These are phyloP conservation scores for Chaetura pelagica DNA, from an alignment of 2,113 vertebrate species.

Conservation along the genomic window DNA sequence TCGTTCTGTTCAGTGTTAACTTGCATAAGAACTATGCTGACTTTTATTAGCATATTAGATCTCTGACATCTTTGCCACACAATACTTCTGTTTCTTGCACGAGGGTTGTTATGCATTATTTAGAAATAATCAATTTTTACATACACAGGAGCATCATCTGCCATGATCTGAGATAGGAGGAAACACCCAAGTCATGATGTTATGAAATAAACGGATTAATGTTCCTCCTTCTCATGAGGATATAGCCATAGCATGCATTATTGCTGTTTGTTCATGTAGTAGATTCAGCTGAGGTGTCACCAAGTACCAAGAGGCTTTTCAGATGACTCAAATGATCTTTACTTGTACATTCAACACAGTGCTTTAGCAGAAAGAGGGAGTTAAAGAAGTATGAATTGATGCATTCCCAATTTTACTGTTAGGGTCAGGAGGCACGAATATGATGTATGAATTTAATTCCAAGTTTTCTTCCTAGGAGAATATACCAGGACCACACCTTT, in stretches of 20 bases:
- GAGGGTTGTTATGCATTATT: background rate
- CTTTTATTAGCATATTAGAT: background rate
- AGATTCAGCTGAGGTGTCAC: background rate
- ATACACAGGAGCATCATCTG: background rate
- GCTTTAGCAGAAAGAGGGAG: background rate
- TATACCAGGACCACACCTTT: background rate
- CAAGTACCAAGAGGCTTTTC: background rate
- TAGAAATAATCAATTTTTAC: background rate
- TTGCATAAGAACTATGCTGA: background rate
- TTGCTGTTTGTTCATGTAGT: background rate
- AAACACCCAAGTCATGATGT: background rate
- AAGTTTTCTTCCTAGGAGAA: background rate
- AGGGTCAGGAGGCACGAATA: background rate
- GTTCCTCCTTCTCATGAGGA: background rate
- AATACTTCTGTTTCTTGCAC: background rate
- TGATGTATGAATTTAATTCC: background rate
- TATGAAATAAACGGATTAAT: background rate
- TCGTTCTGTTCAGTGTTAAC: background rate
- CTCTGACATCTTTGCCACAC: background rate
- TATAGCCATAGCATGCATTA: background rate
- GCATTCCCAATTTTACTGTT: background rate
- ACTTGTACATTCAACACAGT: background rate
- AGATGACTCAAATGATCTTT: background rate
- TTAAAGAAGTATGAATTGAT: background rate
- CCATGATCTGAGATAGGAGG: background rate